Evolutionary conservation across 2,113 vertebrate genomes (phyloP).

Genomic region (Chiloscyllium plagiosum): DNA sequence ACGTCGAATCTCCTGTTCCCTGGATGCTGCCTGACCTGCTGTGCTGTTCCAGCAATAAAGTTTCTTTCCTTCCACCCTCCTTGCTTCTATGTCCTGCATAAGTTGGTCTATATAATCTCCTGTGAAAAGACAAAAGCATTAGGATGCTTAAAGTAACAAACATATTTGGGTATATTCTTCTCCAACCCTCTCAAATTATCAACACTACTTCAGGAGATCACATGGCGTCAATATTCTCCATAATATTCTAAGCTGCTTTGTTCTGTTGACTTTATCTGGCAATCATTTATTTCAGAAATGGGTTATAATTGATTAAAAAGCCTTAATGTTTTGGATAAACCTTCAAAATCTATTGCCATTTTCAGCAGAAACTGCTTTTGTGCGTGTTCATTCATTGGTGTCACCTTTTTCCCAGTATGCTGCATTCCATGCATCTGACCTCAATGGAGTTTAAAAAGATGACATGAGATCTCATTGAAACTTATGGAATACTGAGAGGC

Average conservation of each 20-base stretch:
- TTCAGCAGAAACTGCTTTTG: background rate
- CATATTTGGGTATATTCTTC: background rate
- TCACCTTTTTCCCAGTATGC: background rate
- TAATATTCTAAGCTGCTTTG: background rate
- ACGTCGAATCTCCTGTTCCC: no score
- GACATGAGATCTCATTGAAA: no score
- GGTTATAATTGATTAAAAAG: background rate
- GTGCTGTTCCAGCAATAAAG: no score
- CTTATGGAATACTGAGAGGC: no score
- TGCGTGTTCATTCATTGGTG: background rate
- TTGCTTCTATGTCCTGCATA: background rate
- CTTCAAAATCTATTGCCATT: background rate
- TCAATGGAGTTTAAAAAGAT: no score
- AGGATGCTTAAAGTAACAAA: background rate
- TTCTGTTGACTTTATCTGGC: background rate
- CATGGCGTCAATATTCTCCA: no score
- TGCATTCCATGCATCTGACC: background rate
- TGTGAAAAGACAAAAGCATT: background rate
- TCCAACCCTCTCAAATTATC: background rate
- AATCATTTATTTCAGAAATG: background rate
- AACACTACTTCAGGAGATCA: background rate
- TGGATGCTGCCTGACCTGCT: no score
- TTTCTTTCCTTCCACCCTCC: background rate
- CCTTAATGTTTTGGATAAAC: background rate
- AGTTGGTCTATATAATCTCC: background rate